Evolutionary conservation across 1,140 invertebrate species (phyloP).

Genomic region (Ceratosolen solmsi): DNA sequence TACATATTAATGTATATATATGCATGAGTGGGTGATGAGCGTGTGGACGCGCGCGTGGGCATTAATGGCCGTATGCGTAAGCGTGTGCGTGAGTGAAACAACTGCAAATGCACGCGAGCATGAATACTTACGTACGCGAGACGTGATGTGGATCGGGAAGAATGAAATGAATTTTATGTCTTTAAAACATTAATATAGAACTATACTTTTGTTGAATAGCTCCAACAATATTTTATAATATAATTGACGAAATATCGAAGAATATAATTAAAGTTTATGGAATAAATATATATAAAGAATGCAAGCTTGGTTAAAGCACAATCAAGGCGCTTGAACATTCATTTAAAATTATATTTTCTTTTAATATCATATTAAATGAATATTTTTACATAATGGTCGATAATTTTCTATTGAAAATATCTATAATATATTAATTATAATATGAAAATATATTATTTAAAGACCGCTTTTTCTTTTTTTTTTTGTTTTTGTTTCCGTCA

Average conservation of each 20-base stretch:
- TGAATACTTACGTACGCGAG: not conserved
- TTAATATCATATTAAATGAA: no score
- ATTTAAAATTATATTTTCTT: no score
- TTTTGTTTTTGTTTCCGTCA: no score
- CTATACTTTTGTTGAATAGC: slow-evolving; percentile 42
- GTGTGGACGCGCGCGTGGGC: no score
- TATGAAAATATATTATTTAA: slow-evolving; percentile 14
- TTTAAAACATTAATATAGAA: no score
- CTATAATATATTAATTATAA: slow-evolving; percentile 29
- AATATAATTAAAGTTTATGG: not conserved
- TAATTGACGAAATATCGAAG: not conserved
- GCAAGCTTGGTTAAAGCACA: not conserved
- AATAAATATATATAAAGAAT: slow-evolving; percentile 15
- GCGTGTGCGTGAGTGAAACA: not conserved
- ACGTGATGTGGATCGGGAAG: not conserved
- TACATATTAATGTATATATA: no score
- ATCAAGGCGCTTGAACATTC: slow-evolving; percentile 26
- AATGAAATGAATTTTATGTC: no score
- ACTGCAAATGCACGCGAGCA: not conserved
- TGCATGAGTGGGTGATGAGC: no score
- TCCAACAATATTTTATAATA: slow-evolving; percentile 12
- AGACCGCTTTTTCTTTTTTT: not conserved
- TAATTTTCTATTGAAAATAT: slow-evolving; percentile 17
- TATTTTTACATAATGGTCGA: not conserved
- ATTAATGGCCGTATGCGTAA: slow-evolving; percentile 9